Base-by-base conservation (phyloP, 1,140 invertebrate genomes). In the Drosophila grimshawi region DNA sequence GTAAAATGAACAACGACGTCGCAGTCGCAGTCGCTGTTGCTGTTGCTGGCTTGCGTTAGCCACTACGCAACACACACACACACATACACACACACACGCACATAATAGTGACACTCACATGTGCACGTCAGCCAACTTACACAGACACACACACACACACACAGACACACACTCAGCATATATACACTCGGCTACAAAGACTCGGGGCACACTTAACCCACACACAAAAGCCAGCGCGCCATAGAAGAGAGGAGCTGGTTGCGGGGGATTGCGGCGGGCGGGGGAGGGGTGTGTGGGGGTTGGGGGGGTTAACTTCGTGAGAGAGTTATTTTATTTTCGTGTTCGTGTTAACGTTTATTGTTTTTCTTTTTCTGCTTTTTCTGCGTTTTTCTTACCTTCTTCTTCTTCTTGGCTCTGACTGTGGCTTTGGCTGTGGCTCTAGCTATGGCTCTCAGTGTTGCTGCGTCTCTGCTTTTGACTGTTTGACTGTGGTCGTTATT, bases 301-400 rank as follows among this genome's bases (percentile, higher is more conserved):
- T 11, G 19, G 35, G 30, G 45, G 46, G 39, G 45, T 51, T 69
- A 11, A 88, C 80, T 77, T 88, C 83, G 85, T 88, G 83, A 88
- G 83, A 88, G 83, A 88, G 85, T 88, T 88, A 88, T 88, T 88
- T 88, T 88, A 88, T 88, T 88, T 88, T 88, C 85, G 80, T 88
- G 83, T 88, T 88, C 83, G 85, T 88, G 83, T 88, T 88, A 88
- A 88, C 83, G 85, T 88, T 88, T 88, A 88, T 88, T 88, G 83
- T 88, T 88, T 88, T 88, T 88, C 85, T 88, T 89, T 86, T 88
- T 19, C 19, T 19, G 19, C 79, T 88, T 86, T 73, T 67, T 75
- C 68, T 85, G 81, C 68, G 53, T 60, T 73, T 45, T 59, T 57
- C 55, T 69, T 73, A 76, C 63, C 79, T 81, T 78, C 62, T 83